phyloP scores from a whole-genome alignment of 2,888 invertebrate genomes.

The Parnassius orleans region DNA sequence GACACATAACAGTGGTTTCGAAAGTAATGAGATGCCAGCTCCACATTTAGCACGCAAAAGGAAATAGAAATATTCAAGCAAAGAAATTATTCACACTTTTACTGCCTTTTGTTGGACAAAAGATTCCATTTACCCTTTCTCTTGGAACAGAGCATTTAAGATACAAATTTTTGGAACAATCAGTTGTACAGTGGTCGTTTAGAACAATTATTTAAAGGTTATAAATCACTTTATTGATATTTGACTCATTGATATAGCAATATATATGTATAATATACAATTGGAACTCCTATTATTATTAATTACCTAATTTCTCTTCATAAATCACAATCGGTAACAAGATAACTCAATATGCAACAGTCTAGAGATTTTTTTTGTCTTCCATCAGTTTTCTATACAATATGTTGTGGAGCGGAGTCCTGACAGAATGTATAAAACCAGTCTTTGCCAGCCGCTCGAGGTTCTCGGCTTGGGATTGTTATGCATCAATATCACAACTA shows the following conservation, averaged over 20 bases:
- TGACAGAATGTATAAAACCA: constrained; percentile 26
- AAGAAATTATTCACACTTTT: constrained; percentile 2
- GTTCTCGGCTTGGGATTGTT: constrained; percentile 20
- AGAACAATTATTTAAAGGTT: constrained; percentile 30
- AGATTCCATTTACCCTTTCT: constrained; percentile 23
- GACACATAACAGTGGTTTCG: constrained; percentile 16
- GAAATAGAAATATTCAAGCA: constrained; percentile 2
- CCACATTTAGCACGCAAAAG: neutral
- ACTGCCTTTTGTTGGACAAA: constrained; percentile 9
- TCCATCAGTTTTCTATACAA: constrained; percentile 18
- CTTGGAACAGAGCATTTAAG: constrained; percentile 22
- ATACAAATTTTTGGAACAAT: constrained; percentile 26
- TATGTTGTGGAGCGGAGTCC: constrained; percentile 20
- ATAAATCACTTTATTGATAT: constrained; percentile 43
- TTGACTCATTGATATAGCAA: constrained; percentile 56
- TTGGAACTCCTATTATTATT: constrained; percentile 81
- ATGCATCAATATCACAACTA: constrained; percentile 34
- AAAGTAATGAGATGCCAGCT: constrained; percentile 10
- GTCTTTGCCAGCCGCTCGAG: constrained; percentile 21
- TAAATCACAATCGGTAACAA: constrained; percentile 79
- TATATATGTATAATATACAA: constrained; percentile 76
- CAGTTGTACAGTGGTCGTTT: constrained; percentile 29
- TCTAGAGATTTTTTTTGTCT: constrained; percentile 52
- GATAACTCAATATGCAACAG: constrained; percentile 62
- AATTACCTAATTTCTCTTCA: constrained; percentile 73